A percentile compares a stretch with the other conserved stretches of the same genome.
Conservation (phyloP, 2,888 invertebrate species). For the Synanthedon myopaeformis region DNA sequence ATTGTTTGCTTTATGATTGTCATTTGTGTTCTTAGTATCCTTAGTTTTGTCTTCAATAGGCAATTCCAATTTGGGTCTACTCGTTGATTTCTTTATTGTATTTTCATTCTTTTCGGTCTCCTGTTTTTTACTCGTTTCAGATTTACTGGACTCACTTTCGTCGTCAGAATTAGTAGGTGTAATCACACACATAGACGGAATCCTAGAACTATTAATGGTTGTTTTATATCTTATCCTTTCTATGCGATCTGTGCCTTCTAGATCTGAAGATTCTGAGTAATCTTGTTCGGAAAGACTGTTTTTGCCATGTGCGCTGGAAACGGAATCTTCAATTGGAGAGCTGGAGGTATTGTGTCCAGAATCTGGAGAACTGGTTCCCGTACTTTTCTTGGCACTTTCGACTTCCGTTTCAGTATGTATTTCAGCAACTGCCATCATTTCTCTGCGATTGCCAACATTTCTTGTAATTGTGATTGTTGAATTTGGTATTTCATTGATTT, state of each 20-base stretch:
- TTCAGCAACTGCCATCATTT: conserved; percentile 72
- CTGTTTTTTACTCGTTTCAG: conserved; percentile 28
- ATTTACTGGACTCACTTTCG: conserved; percentile 72
- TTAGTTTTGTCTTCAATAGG: conserved; percentile 42
- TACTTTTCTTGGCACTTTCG: conserved; percentile 64
- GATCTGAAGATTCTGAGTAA: conserved; percentile 87
- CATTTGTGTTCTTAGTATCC: conserved; percentile 26
- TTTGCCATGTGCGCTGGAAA: conserved; percentile 77
- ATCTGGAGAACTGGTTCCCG: conserved; percentile 81
- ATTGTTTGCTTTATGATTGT: conserved; percentile 25
- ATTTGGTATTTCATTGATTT: conserved; percentile 37
- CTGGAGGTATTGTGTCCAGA: conserved; percentile 86
- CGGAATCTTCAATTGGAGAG: conserved; percentile 80
- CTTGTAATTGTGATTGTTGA: conserved; percentile 52
- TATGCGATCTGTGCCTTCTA: conserved; percentile 88
- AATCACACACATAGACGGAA: conserved; percentile 93
- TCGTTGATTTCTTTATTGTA: conserved; percentile 30
- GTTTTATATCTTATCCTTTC: conserved; percentile 89
- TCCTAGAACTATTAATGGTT: conserved; percentile 86
- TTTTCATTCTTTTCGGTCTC: conserved; percentile 20
- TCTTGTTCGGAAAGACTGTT: conserved; percentile 82
- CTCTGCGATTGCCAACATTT: conserved; percentile 53
- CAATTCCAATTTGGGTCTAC: conserved; percentile 52
- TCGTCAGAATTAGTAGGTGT: conserved; percentile 91
- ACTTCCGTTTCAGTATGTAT: conserved; percentile 62